Base-by-base conservation (phyloP, 2,113 vertebrate genomes). In the Tenebrosternarchus preto region DNA sequence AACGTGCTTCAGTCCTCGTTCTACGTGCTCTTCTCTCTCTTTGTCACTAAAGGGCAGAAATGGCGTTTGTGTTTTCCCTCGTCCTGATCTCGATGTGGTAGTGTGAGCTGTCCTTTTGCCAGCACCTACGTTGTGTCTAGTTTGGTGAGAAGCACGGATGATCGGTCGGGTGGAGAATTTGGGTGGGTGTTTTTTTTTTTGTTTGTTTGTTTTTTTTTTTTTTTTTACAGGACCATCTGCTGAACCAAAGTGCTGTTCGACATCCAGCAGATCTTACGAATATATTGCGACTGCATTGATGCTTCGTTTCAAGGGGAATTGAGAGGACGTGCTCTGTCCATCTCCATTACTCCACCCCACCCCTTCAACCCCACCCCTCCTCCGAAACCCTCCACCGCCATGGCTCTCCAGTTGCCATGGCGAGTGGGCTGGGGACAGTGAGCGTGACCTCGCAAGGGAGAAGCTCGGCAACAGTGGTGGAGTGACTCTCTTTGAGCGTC, bases 381-480 rank as follows among this genome's bases (percentile, higher is more conserved):
- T 12, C 43, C 43, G 11, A 50, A 50, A 50, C 12, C 43, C 43
- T 50, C 8, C 43, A 33, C 77, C 86, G 68, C 83, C 59, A 73
- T 84, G 77, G 84, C 77, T 60, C 59, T 83, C 82, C 83, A 77
- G 90, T 91, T 92, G 90, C 90, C 87, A 89, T 90, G 86, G 91
- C 31, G 80, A 91, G 86, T 86, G 55, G 80, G 85, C 79, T 69
- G 55, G 82, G 76, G 85, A 87, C 82, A 84, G 87, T 77, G 55
- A 88, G 71, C 33, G 36, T 80, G 78, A 80, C 68, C 76, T 83
- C 80, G 53, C 29, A 31, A 66, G 43, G 15, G n/a, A 76, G 46
- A 29, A 75, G 22, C 46, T 78, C 22, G 27, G 53, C 39, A 59
- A 73, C 77, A 46, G 73, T 76, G 43, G 53, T 36, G 56, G 55